phyloP scores from a whole-genome alignment of 2,797 vertebrate species.

The Mallotus villosus region DNA sequence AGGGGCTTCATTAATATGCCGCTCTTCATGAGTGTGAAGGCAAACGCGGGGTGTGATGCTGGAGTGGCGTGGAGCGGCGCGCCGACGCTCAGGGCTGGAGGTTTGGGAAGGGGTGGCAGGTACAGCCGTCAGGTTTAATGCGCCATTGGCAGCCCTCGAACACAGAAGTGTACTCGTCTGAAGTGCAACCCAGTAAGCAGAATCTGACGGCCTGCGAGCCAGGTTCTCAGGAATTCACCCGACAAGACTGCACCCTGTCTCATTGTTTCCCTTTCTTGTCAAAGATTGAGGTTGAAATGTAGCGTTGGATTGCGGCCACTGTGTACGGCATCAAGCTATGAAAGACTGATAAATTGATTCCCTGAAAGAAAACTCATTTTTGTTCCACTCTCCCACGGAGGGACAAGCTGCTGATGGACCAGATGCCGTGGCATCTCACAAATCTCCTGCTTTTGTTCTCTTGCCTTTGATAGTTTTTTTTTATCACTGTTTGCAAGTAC shows the following conservation, averaged over 20 bases:
- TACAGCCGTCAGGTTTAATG: not conserved
- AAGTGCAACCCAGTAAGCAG: slow-evolving; percentile 41
- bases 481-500: slow-evolving; percentile 34
- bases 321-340: not conserved
- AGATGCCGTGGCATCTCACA: not conserved
- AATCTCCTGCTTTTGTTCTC: not conserved
- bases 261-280: slow-evolving; percentile 9
- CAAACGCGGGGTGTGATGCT: not conserved
- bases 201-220: slow-evolving; percentile 48
- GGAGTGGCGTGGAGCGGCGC: not conserved
- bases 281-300: not conserved
- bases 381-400: slow-evolving; percentile 30
- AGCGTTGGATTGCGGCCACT: not conserved
- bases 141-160: slow-evolving; percentile 40
- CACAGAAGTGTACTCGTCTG: slow-evolving; percentile 38
- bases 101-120: not conserved
- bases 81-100: not conserved
- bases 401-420: slow-evolving; percentile 34
- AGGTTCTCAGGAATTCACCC: slow-evolving; percentile 28
- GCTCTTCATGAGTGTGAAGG: not conserved
- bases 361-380: slow-evolving; percentile 36
- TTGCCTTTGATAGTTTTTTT: slow-evolving; percentile 12
- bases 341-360: slow-evolving; percentile 39
- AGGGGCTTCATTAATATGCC: slow-evolving; percentile 14
- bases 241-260: not conserved